Base-by-base conservation (phyloP, 2,888 invertebrate genomes). In the Vannuccia rotundouncinata region DNA sequence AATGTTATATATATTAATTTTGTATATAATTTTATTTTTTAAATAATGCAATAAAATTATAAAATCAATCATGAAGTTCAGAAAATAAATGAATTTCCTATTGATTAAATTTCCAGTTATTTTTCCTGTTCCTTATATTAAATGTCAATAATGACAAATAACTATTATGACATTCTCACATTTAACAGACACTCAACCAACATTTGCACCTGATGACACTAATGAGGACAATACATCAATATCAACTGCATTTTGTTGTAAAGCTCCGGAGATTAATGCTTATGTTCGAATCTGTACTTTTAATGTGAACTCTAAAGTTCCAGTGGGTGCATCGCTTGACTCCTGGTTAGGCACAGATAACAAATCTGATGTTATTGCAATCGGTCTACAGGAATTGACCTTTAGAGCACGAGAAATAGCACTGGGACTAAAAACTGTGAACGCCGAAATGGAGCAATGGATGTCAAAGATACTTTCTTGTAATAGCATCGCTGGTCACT, bases 261-360 rank as follows among this genome's bases (percentile, higher is more conserved):
- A 45, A 17, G 17, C 5, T 45, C 45, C 5, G 45, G 45, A 45
- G 45, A 45, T 5, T 45, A 45, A 45, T 45, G 45, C 45, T 45
- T 45, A 45, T 22, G 45, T 77, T 25, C 29, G 77, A 77, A 31
- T 77, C 27, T 77, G 77, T 31, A 31, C 77, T 45, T 77, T 59
- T 17, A 77, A 77, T 45, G 77, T 31, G 30, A 77, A 77, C 45
- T 77, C 31, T n/a, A 77, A 77, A n/a, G 31, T 77, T 45, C 31
- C 31, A 5, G 27, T 30, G 45, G 27, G n/a, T 2, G 77, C 31
- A 10, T 1, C n/a, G 13, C 45, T 31, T 29, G 77, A 77, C 13
- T 31, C 31, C 5, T 77, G 77, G 77, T 25, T 77, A 1, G 22
- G 27, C 1, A 22, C 59, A 25, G 77, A 77, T 27, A 77, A 45